These are phyloP conservation scores for Coelogynopora nodosa DNA, from an alignment of 2,888 invertebrate species.

Conservation along the genomic window DNA sequence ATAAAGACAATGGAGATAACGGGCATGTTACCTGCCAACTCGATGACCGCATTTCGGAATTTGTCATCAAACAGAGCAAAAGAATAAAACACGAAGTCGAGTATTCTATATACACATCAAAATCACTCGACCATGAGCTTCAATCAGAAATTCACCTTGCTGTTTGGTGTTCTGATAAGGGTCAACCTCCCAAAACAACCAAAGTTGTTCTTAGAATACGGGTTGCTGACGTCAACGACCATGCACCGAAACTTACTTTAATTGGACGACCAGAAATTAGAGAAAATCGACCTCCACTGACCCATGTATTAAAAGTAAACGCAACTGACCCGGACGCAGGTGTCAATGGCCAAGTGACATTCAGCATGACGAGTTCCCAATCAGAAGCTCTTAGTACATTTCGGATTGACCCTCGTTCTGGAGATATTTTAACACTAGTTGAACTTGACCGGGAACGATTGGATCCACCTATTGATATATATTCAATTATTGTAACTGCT, in stretches of 20 bases:
- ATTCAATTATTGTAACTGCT: conserved; percentile 33
- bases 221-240: conserved; percentile 42
- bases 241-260: conserved; percentile 28
- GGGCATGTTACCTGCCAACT: conserved; percentile 37
- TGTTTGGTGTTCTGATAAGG: conserved; percentile 34
- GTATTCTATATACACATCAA: conserved; percentile 23
- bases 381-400: conserved; percentile 4
- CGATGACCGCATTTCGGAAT: not conserved
- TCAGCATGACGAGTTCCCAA: conserved; percentile 22
- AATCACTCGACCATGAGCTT: conserved; percentile 35
- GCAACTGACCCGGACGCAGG: conserved; percentile 39
- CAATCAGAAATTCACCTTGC: conserved; percentile 32
- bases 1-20: conserved; percentile 35
- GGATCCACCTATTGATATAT: not conserved
- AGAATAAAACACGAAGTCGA: not conserved
- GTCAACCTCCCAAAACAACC: not conserved
- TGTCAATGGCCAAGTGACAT: conserved; percentile 32
- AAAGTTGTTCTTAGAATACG: conserved; percentile 15
- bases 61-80: conserved; percentile 21
- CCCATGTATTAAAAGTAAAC: conserved; percentile 26
- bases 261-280: not conserved
- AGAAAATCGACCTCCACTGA: conserved; percentile 40
- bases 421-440: conserved; percentile 35
- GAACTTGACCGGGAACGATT: conserved; percentile 39
- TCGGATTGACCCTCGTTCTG: conserved; percentile 34